Percentiles rank a stretch among this genome's conserved stretches.
These are phyloP conservation scores for Scyliorhinus canicula DNA, from an alignment of 2,797 vertebrate species.

Conservation along the genomic window DNA sequence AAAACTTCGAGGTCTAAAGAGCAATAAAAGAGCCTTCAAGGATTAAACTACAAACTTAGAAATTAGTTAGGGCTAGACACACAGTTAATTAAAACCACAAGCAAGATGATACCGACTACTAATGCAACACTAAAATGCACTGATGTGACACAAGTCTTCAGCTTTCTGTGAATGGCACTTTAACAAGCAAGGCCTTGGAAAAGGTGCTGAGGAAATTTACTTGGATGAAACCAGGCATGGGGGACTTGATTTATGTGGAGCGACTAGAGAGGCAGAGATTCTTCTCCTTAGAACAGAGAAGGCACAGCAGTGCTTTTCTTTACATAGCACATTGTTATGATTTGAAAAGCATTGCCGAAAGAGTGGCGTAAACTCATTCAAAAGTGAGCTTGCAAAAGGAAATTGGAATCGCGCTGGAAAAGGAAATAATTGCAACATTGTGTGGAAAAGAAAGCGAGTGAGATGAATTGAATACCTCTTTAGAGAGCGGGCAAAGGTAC, in stretches of 20 bases:
- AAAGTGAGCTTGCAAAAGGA: neutral
- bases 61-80: neutral
- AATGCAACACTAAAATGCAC: neutral
- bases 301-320: neutral
- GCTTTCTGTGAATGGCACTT: neutral
- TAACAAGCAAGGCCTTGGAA: neutral
- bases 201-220: neutral
- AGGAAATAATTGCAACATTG: neutral
- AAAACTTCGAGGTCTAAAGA: neutral
- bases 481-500: neutral
- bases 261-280: neutral
- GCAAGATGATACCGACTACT: neutral
- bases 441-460: neutral
- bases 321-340: neutral
- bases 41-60: conserved; percentile 10
- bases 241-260: neutral
- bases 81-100: conserved; percentile 16
- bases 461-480: neutral
- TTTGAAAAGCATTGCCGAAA: neutral
- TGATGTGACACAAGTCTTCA: neutral
- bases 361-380: neutral
- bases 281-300: neutral
- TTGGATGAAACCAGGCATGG: neutral
- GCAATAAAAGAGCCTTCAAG: neutral
- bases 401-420: neutral